Base-by-base conservation (phyloP, 2,888 invertebrate species). In the Ochropacha duplaris region DNA sequence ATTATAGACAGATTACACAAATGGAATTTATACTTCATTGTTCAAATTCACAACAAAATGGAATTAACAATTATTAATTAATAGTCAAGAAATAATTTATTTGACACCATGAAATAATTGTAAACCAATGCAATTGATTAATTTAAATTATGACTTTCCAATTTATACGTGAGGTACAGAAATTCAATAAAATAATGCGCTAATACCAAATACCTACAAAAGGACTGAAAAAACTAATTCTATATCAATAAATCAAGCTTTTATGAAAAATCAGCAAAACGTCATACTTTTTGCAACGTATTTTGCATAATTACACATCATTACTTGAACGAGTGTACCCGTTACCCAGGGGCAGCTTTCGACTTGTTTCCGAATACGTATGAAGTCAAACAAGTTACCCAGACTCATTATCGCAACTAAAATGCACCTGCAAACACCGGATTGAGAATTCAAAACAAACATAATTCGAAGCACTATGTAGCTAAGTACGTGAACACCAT, bases 361-460 rank as follows among this genome's bases (percentile, higher is more conserved):
- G 62, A 72, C 67, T 63, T 56, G 69, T 69, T 75, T 77, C 71
- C 68, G 39, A 71, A 72, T 72, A 73, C 71, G 79, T n/a, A 69
- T 63, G 63, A 58, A 58, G 62, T 61, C 55, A 66, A 71, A 69
- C 70, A 57, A 56, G 66, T 28, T 54, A 54, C 24, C 26, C 49
- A 28, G 19, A 19, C 49, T 55, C 26, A 55, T 49, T 55, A 55
- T 22, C 49, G 19, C 19, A 19, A n/a, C 44, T 19, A 16, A 44
- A 19, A 9, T 19, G 44, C 44, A 44, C 44, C 44, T 44, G 44
- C 44, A 44, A 16, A 44, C 44, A 44, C 9, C 44, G 19, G 44
- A 19, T 44, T 44, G 44, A 9, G 19, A 44, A 39, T 39, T 39
- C 16, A 39, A 44, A 44, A 44, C 44, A 44, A 44, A 44, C 9